Conservation (phyloP, 2,888 invertebrate genomes). For the Calliopum simillimum region DNA sequence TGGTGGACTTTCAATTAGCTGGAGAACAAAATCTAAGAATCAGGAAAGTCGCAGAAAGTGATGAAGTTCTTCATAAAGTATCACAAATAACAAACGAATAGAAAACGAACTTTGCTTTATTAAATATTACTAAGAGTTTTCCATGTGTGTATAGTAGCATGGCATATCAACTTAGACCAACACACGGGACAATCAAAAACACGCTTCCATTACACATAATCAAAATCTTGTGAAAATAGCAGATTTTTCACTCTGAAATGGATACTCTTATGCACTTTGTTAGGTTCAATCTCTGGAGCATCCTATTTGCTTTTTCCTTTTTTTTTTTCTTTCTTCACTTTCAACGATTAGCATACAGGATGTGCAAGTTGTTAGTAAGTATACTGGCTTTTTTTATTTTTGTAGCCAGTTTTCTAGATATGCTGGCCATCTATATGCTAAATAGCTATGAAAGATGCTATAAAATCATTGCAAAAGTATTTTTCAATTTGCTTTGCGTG, state of each 20-base stretch:
- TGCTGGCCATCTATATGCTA: conserved; percentile 16
- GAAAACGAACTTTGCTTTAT: too few species aligned
- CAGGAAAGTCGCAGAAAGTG: too few species aligned
- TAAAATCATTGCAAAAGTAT: conserved; percentile 23
- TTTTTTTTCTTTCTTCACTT: background rate
- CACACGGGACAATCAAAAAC: background rate
- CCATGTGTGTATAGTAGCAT: background rate
- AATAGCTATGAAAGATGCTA: conserved; percentile 24
- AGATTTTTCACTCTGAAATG: conserved; percentile 30
- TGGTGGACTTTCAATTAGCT: too few species aligned
- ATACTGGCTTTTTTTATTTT: background rate
- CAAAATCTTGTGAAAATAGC: conserved; percentile 32
- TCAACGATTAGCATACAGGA: conserved; percentile 27
- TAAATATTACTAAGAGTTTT: background rate
- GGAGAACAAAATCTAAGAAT: too few species aligned
- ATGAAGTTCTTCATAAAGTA: too few species aligned
- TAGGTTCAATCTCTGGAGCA: background rate
- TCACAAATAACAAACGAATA: too few species aligned
- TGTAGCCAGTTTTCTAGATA: background rate
- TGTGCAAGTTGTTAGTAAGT: background rate
- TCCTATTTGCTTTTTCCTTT: background rate
- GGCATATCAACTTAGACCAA: background rate
- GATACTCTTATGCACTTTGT: conserved; percentile 30
- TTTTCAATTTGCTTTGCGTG: conserved; percentile 27
- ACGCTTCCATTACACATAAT: conserved; percentile 21